These are phyloP conservation scores for Poeciliopsis presidionis DNA, from an alignment of 2,797 vertebrate species.

Conservation along the genomic window DNA sequence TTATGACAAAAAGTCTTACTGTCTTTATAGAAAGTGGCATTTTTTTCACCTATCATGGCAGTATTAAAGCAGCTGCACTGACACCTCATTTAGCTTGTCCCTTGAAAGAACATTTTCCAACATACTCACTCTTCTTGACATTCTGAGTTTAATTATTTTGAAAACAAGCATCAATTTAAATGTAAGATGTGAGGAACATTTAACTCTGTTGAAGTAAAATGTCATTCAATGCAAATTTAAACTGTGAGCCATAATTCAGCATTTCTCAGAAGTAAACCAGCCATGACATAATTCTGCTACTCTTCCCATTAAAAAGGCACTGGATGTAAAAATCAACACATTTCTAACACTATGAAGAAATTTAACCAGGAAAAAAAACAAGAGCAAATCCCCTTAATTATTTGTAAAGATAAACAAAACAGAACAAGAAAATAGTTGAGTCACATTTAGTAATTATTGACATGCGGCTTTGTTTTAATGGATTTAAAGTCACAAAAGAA, in stretches of 20 bases:
- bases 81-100: conserved; percentile 83
- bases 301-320: conserved; percentile 5
- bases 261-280: conserved; percentile 14
- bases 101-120: conserved; percentile 80
- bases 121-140: conserved; percentile 73
- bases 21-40: conserved; percentile 62
- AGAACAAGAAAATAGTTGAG: neutral
- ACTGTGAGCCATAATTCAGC: conserved; percentile 24
- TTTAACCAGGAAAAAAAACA: neutral
- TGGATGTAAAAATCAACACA: neutral
- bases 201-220: conserved; percentile 69
- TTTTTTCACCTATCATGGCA: conserved; percentile 72
- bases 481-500: neutral
- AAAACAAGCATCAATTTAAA: conserved; percentile 57
- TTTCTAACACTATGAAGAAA: neutral
- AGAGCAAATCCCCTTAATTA: neutral
- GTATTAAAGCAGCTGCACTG: conserved; percentile 80
- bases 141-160: conserved; percentile 81
- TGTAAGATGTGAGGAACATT: conserved; percentile 28
- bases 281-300: conserved; percentile 18
- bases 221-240: conserved; percentile 74
- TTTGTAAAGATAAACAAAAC: neutral
- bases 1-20: conserved; percentile 54
- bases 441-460: neutral
- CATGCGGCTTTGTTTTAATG: neutral